phyloP scores from a whole-genome alignment of 2,888 invertebrate species.

The Gasteruption jaculator region DNA sequence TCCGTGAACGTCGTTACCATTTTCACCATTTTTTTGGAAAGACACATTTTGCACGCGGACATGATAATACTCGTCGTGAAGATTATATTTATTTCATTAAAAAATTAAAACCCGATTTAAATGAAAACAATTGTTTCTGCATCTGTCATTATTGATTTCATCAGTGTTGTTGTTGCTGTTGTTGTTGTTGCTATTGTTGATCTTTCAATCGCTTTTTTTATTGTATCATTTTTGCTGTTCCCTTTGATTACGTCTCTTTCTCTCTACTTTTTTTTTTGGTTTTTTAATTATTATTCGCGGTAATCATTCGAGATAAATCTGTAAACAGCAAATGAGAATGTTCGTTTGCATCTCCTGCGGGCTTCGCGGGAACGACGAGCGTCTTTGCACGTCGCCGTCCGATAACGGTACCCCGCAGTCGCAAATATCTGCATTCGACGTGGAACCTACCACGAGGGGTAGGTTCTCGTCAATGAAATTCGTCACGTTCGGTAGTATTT shows the following conservation, averaged over 20 bases:
- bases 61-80: conserved; percentile 45
- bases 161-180: conserved; percentile 23
- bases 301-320: no score
- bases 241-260: conserved; percentile 10
- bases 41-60: conserved; percentile 32
- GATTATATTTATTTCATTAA: conserved; percentile 54
- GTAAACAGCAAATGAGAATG: no score
- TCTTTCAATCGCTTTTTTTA: conserved; percentile 5
- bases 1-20: conserved; percentile 7
- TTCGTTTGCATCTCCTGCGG: no score
- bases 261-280: conserved; percentile 19
- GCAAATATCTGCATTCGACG: no score
- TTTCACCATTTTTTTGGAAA: conserved; percentile 11
- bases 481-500: conserved; percentile 32
- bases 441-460: no score
- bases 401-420: conserved; percentile 21
- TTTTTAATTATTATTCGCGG: no score
- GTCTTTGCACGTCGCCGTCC: conserved; percentile 11
- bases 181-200: conserved; percentile 10
- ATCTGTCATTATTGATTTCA: conserved; percentile 17
- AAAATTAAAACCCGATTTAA: conserved; percentile 52
- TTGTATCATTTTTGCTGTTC: conserved; percentile 11
- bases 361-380: no score
- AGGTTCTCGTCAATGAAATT: no score
- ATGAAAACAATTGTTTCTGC: conserved; percentile 46